These are phyloP conservation scores for Tragelaphus scriptus DNA, from an alignment of 2,113 vertebrate genomes.

Conservation along the genomic window DNA sequence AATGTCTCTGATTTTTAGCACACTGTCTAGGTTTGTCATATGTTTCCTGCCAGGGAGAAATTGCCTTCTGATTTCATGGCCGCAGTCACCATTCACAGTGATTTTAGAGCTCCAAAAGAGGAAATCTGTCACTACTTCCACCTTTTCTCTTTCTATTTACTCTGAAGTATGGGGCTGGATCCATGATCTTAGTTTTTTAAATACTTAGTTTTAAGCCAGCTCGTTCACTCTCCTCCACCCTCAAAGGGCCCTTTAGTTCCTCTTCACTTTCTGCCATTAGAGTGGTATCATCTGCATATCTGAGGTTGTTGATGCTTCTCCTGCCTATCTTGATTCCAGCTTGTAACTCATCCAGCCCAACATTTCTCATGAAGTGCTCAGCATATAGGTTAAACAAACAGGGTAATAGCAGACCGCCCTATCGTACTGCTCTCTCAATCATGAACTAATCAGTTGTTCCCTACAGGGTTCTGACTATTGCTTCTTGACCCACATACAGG, in stretches of 20 bases:
- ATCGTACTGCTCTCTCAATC: fast-evolving
- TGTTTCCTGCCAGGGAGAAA: background rate
- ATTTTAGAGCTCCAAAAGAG: background rate
- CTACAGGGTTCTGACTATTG: background rate
- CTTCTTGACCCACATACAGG: background rate
- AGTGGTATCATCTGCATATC: background rate
- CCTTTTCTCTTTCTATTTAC: background rate
- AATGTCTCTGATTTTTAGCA: background rate
- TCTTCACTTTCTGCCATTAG: background rate
- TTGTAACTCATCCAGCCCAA: background rate
- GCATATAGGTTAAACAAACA: background rate
- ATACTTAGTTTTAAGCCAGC: background rate
- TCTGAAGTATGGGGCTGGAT: background rate
- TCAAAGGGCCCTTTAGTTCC: background rate
- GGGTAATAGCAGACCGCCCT: background rate
- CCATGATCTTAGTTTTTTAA: background rate
- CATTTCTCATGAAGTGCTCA: background rate
- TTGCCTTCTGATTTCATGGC: background rate
- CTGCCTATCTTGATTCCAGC: background rate
- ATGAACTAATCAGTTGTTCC: background rate
- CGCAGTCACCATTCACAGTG: background rate
- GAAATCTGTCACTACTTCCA: background rate
- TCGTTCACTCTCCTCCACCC: background rate
- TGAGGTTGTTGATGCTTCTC: background rate
- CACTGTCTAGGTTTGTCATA: background rate